Evolutionary conservation across 2,797 vertebrate genomes (phyloP), one percentile per base, ranked within the genome.

Genomic region (Hephaestus fuliginosus): DNA sequence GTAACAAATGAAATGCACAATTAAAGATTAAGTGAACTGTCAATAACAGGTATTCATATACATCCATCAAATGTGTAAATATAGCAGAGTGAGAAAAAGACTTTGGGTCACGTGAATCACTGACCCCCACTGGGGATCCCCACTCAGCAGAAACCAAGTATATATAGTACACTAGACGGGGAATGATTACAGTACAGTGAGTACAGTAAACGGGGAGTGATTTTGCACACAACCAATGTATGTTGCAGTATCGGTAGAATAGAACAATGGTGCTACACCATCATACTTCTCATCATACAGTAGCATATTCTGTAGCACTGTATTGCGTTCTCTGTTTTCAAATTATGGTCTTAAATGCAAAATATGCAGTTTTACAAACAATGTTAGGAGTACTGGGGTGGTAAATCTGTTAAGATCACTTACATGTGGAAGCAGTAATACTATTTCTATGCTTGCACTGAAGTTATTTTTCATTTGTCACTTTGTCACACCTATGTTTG

Each of bases 401-500:
- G 17, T 6, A 46, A 20, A 58, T 75, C 13, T 5, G 68, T 43
- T 61, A 39, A 58, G 25, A 39, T 52, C 20, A 14, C 14, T 20
- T 63, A 49, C 11, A 18, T 41, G 22, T 39, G 3, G 49, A 30
- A 52, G n/a, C 20, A 18, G 33, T 39, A 20, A 39, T 64, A 48
- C 28, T 33, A 7, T 36, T 43, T 36, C 5, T 43, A 58, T 74
- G 33, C 75, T 85, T 80, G 20, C 15, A 39, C 13, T 68, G 17
- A 49, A 62, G 9, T 63, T 22, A 10, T 20, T 18, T 41, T 8
- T 36, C n/a, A 20, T 53, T 64, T 67, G 41, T 33, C 58, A 41
- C 33, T 66, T 81, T 58, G 49, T 86, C 58, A 52, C 46, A 46
- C 55, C 65, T 8, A 49, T 80, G 51, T 74, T 72, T 81, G 17